A percentile compares a stretch with the other conserved stretches of the same genome.
Conservation (phyloP, 2,113 vertebrate genomes). For the Plecotus auritus region DNA sequence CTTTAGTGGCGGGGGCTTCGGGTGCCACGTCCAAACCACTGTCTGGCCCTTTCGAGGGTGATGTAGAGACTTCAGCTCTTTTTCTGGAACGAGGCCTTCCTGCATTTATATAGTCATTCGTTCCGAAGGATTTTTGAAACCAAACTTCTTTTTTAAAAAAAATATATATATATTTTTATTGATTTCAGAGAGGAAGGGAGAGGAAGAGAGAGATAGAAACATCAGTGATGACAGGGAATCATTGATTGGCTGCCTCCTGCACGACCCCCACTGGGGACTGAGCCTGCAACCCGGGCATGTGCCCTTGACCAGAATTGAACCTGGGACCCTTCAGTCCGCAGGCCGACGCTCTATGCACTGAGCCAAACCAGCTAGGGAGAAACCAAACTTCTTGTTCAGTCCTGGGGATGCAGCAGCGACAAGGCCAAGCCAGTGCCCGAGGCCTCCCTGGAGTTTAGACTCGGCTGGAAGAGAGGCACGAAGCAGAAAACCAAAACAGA, state of each 20-base stretch:
- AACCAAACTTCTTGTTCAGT: not conserved
- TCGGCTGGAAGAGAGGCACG: not conserved
- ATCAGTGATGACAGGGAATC: no score
- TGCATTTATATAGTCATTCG: not conserved
- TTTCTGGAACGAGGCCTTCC: not conserved
- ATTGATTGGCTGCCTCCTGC: no score
- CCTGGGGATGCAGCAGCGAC: not conserved
- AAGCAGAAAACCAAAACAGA: not conserved
- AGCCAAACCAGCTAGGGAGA: no score
- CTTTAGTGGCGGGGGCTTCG: not conserved
- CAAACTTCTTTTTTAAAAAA: not conserved
- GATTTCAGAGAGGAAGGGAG: no score
- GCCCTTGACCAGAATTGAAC: no score
- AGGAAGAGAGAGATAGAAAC: no score
- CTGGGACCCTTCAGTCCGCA: no score
- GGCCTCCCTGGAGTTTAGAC: not conserved
- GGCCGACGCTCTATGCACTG: no score
- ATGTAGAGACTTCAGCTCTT: not conserved
- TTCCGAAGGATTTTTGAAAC: not conserved
- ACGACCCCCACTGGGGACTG: no score
- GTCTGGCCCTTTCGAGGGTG: not conserved
- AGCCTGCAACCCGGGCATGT: no score
- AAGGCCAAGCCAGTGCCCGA: not conserved
- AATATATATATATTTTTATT: no score
- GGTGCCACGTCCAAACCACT: not conserved